Percentiles rank a stretch among this genome's conserved stretches.
These are phyloP conservation scores for Sitophilus oryzae DNA, from an alignment of 1,140 invertebrate species.

Conservation along the genomic window DNA sequence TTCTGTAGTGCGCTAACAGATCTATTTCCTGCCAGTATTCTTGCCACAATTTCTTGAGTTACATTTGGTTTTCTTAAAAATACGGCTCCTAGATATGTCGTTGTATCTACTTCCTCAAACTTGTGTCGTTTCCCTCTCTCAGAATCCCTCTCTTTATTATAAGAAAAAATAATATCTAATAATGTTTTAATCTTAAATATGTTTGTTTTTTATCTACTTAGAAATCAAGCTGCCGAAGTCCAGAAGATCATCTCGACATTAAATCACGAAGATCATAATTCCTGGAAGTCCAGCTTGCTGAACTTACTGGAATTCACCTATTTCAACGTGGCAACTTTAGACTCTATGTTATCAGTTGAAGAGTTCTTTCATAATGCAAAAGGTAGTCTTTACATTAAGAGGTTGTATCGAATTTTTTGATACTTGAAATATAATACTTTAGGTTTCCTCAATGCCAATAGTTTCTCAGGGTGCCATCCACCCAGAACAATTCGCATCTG, in stretches of 20 bases:
- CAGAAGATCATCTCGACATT: conserved; percentile 48
- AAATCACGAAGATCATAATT: conserved; percentile 34
- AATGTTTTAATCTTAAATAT: background rate
- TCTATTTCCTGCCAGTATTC: too few species aligned
- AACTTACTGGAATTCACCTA: conserved; percentile 51
- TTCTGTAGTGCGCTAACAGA: too few species aligned
- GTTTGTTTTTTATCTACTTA: conserved; percentile 33
- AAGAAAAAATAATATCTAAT: too few species aligned
- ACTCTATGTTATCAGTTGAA: conserved; percentile 49
- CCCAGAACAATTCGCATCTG: conserved; percentile 55
- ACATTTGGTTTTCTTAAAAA: too few species aligned
- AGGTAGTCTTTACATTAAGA: conserved; percentile 29
- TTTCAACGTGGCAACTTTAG: conserved; percentile 44
- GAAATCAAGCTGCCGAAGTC: conserved; percentile 53
- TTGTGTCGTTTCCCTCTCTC: too few species aligned
- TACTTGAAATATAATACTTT: too few species aligned
- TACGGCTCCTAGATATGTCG: too few species aligned
- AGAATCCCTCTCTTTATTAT: too few species aligned
- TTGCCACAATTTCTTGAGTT: too few species aligned
- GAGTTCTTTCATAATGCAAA: conserved; percentile 55
- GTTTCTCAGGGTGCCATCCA: conserved; percentile 57
- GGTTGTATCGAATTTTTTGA: too few species aligned
- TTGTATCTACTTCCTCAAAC: too few species aligned
- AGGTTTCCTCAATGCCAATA: conserved; percentile 51
- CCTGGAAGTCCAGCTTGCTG: conserved; percentile 51